A percentile compares a stretch with the other conserved stretches of the same genome.
phyloP scores from a whole-genome alignment of 2,888 invertebrate species.

The Amblyteles armatorius region DNA sequence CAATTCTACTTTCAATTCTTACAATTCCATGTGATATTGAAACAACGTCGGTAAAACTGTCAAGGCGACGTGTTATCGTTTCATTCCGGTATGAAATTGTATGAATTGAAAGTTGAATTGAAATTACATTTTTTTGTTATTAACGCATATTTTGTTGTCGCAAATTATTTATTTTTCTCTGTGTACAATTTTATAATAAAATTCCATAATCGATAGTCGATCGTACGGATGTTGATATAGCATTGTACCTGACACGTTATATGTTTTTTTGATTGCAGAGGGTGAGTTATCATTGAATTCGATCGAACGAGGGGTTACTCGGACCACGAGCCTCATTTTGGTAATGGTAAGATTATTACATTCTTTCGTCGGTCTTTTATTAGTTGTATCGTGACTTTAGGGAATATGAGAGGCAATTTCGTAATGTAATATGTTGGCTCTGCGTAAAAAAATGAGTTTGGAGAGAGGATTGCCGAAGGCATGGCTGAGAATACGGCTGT shows the following conservation, averaged over 20 bases:
- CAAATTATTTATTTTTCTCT: no score
- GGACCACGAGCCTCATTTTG: constrained; percentile 18
- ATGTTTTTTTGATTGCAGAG: constrained; percentile 33
- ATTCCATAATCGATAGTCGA: constrained; percentile 23
- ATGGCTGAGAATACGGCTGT: no score
- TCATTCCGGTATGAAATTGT: no score
- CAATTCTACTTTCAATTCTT: no score
- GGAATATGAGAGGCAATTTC: not conserved
- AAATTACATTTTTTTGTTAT: no score
- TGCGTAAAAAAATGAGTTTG: not conserved
- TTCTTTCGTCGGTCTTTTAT: constrained; percentile 3
- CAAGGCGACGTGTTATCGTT: no score
- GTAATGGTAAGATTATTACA: constrained; percentile 29
- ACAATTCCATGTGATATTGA: no score
- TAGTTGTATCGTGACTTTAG: constrained; percentile 5
- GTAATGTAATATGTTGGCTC: not conserved
- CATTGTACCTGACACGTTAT: not conserved
- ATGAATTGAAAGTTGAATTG: no score
- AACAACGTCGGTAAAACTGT: no score
- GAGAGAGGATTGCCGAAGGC: no score
- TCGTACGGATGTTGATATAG: not conserved
- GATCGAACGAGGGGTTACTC: not conserved
- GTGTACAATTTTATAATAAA: constrained; percentile 8
- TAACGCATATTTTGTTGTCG: no score
- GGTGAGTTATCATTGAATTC: constrained; percentile 25